Evolutionary conservation across 2,113 vertebrate species (phyloP), one percentile per base, ranked within the genome.

Genomic region (Dipodomys ordii): DNA sequence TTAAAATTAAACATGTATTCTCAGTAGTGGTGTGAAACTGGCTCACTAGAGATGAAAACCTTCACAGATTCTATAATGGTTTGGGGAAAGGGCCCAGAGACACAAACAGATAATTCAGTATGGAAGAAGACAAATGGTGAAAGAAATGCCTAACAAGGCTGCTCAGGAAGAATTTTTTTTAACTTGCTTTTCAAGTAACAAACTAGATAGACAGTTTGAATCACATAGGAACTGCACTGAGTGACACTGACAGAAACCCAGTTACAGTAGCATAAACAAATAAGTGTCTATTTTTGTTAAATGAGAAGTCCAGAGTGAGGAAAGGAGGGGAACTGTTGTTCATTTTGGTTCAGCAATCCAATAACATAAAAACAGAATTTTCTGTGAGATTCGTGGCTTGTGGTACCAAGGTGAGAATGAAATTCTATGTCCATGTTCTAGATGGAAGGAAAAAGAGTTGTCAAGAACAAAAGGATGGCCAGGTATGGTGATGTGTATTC

Each of bases 301-400:
- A 64, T 49, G 60, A 93, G 57, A 78, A 60, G 30, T 62, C 49
- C 11, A 32, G 71, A 20, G 20, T 9, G 19, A 73, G 25, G 23
- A 9, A 60, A 1, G 27, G 25, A 6, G 7, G 3, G 27, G 30
- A 60, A 18, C 23, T 60, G n/a, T 8, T 89, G 25, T 49, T 81
- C 27, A 62, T 89, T 83, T 87, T 49, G 82, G 57, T 76, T 93
- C 64, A 90, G 69, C 68, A 85, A 74, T 53, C 95, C 73, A 69
- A 0, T 30, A 71, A 87, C 3, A 22, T 83, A 65, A 71, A 92
- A 90, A 67, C 19, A 89, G 62, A 88, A 68, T 83, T 69, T 77
- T 67, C 16, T 57, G 32, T 35, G 32, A 84, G 65, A 82, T 69
- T 84, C 80, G 49, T 44, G 76, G 78, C 12, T 68, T 27, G 5